These are phyloP conservation scores for Leuciscus idus DNA, from an alignment of 2,113 vertebrate species.

Conservation along the genomic window DNA sequence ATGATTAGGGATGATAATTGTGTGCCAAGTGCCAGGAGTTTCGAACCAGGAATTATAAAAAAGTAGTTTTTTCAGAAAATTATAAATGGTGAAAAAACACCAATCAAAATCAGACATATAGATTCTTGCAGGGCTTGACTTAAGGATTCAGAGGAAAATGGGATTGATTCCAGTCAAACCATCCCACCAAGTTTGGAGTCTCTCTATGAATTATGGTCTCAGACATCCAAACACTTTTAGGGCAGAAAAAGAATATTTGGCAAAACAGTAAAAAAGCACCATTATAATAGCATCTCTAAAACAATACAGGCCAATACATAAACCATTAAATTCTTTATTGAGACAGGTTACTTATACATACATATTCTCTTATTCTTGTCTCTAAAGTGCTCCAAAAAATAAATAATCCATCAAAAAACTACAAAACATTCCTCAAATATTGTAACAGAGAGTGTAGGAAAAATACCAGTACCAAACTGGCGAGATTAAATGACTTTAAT, in stretches of 20 bases:
- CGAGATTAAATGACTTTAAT: background rate
- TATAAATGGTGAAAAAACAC: too few relatives aligned
- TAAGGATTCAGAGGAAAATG: background rate
- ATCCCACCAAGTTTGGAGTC: background rate
- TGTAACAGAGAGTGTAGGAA: background rate
- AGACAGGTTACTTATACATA: background rate
- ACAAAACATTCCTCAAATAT: background rate
- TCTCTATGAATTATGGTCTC: background rate
- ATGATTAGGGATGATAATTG: too few relatives aligned
- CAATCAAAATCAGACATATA: background rate
- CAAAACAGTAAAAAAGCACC: background rate
- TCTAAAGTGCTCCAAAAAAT: conserved; percentile 32
- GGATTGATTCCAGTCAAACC: background rate
- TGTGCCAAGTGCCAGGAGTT: too few relatives aligned
- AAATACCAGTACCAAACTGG: background rate
- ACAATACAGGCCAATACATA: background rate
- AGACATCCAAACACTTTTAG: background rate
- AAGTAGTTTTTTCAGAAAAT: too few relatives aligned
- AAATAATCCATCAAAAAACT: background rate
- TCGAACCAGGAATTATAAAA: too few relatives aligned
- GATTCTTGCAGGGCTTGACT: background rate
- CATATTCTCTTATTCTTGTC: background rate
- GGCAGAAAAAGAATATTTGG: background rate
- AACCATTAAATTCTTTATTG: conserved; percentile 45
- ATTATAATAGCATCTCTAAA: background rate